Base-by-base conservation (phyloP, 2,113 vertebrate genomes). In the Butastur rufipennis region DNA sequence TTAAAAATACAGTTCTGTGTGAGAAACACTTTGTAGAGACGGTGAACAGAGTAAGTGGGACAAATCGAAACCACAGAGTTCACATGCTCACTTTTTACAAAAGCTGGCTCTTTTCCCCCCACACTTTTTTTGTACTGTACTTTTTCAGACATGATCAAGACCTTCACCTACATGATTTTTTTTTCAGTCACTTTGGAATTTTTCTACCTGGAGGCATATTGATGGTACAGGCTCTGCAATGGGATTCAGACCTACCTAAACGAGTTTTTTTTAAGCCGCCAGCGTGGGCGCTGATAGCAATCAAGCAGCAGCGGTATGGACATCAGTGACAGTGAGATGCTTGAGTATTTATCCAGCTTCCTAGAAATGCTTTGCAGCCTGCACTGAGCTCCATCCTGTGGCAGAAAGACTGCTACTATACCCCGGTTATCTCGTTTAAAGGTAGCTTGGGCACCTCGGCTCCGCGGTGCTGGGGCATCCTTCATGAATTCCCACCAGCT, bases 331-430 rank as follows among this genome's bases (percentile, higher is more conserved):
- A 87, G 40, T 40, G 29, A 38, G 87, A 58, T 63, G 31, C 61
- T 87, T 2, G 25, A 91, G 81, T 78, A 32, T 89, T 68, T 68
- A 85, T 90, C 56, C 53, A 66, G 62, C 81, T 90, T 80, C 90
- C 85, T 48, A n/a, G 87, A 43, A 94, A 53, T n/a, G 90, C 71
- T 94, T 75, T 96, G 92, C 91, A 93, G 95, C 84, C 96, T 90
- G 84, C 93, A 36, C 97, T 93, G 95, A 97, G 95, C 95, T 96
- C 93, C 95, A 96, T 96, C 85, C 96, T 96, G 97, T 96, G 92
- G 95, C 93, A 95, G 93, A 90, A 93, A 88, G 58, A 16, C 81
- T 94, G 87, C 93, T 91, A 61, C 58, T 70, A 34, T 92, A 42
- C 53, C 87, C 62, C 5, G 0, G 13, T 27, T 70, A 16, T 62